Conservation (phyloP, 1,140 invertebrate genomes). For the Saccostrea glomerata region DNA sequence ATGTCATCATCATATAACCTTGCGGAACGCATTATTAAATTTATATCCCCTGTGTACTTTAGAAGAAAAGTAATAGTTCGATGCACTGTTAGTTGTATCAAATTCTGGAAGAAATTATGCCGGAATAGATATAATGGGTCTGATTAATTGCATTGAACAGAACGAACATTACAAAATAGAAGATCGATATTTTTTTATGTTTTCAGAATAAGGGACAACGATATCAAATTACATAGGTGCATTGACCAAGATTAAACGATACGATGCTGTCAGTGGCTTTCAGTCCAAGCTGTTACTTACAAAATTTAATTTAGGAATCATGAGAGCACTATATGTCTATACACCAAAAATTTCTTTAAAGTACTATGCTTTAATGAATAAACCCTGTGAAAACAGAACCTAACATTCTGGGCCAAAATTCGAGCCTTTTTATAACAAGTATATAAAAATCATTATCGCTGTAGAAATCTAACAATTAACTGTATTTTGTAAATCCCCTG, state of each 20-base stretch:
- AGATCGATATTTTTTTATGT: slow-evolving; percentile 8
- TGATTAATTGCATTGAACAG: background rate
- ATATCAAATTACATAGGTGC: background rate
- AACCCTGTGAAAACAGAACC: background rate
- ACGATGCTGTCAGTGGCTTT: background rate
- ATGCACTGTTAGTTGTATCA: background rate
- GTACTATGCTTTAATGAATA: background rate
- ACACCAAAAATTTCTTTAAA: background rate
- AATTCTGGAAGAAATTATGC: background rate
- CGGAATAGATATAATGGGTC: background rate
- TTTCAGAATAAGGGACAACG: background rate
- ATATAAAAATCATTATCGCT: slow-evolving; percentile 25
- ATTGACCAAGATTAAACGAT: background rate
- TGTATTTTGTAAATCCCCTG: background rate
- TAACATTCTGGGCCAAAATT: background rate
- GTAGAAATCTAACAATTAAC: slow-evolving; percentile 32
- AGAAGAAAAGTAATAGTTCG: too few relatives aligned
- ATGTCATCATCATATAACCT: too few relatives aligned
- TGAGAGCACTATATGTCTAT: background rate
- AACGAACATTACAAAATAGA: background rate
- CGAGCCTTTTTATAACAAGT: background rate
- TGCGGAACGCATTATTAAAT: too few relatives aligned
- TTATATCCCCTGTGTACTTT: too few relatives aligned
- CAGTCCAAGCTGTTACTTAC: background rate
- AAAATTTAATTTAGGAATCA: background rate